A percentile compares a stretch with the other conserved stretches of the same genome.
These are phyloP conservation scores for Zootoca vivipara DNA, from an alignment of 2,113 vertebrate species.

Conservation along the genomic window DNA sequence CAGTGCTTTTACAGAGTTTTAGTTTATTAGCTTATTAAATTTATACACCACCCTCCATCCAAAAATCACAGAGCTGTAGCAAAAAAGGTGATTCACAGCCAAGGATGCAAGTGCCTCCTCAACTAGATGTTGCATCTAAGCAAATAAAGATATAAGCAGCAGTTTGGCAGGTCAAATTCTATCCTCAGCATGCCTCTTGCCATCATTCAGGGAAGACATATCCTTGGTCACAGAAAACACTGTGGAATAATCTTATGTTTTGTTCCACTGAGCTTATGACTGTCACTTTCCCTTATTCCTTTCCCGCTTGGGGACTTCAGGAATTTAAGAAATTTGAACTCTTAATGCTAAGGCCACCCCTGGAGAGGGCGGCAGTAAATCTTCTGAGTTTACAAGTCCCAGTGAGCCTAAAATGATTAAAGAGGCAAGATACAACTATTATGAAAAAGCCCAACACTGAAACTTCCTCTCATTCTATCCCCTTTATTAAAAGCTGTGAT, in stretches of 20 bases:
- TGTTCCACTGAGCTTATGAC: conserved; percentile 18
- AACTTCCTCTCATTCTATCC: conserved; percentile 50
- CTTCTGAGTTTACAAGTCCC: conserved; percentile 45
- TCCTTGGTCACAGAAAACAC: background rate
- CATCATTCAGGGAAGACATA: background rate
- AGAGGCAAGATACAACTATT: background rate
- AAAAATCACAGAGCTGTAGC: too few species aligned
- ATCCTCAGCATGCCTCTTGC: background rate
- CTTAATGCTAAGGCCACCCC: conserved; percentile 45
- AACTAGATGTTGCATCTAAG: background rate
- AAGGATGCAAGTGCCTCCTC: background rate
- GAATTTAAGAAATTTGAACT: conserved; percentile 70
- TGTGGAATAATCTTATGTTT: conserved; percentile 30
- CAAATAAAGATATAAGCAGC: background rate
- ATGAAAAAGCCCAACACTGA: background rate
- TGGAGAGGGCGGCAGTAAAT: conserved; percentile 61
- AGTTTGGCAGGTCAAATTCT: background rate
- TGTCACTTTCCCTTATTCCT: conserved; percentile 38
- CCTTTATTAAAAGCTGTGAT: conserved; percentile 50
- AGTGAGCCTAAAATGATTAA: background rate
- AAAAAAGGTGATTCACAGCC: too few species aligned
- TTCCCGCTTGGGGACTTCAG: conserved; percentile 55
- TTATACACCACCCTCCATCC: too few species aligned
- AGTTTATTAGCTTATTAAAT: too few species aligned
- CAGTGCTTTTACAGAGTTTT: too few species aligned